Conservation (phyloP, 2,888 invertebrate genomes). For the Euplagia quadripunctaria region DNA sequence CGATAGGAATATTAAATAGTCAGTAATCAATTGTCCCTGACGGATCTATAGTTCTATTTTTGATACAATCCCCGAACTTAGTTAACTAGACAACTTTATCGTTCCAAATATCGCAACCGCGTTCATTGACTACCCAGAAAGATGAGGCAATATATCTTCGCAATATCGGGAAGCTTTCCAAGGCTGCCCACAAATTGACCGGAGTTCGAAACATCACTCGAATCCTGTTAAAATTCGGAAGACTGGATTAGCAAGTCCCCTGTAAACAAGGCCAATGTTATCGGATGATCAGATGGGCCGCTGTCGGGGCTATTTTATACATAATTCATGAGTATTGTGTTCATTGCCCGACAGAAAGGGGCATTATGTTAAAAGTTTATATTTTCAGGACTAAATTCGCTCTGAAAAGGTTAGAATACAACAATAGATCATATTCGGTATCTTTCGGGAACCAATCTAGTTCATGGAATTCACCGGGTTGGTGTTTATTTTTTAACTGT, state of each 20-base stretch:
- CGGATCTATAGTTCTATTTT: slow-evolving; percentile 33
- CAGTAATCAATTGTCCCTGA: slow-evolving; percentile 34
- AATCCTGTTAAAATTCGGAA: slow-evolving; percentile 79
- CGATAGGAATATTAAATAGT: background rate
- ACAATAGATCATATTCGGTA: slow-evolving; percentile 46
- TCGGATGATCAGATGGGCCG: slow-evolving; percentile 77
- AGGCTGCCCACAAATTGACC: slow-evolving; percentile 54
- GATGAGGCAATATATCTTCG: slow-evolving; percentile 62
- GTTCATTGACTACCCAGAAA: slow-evolving; percentile 43
- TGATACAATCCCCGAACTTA: slow-evolving; percentile 31
- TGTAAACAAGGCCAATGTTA: slow-evolving; percentile 80
- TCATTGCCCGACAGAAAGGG: slow-evolving; percentile 63
- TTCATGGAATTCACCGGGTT: no score
- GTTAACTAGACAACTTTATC: slow-evolving; percentile 47
- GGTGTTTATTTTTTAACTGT: background rate
- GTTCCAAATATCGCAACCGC: slow-evolving; percentile 34
- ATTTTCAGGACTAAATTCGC: slow-evolving; percentile 34
- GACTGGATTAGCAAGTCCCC: slow-evolving; percentile 76
- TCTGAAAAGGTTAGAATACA: slow-evolving; percentile 43
- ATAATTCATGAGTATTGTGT: slow-evolving; percentile 79
- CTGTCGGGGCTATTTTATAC: slow-evolving; percentile 64
- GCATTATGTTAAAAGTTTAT: slow-evolving; percentile 47
- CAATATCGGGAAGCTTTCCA: slow-evolving; percentile 58
- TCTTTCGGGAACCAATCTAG: slow-evolving; percentile 16
- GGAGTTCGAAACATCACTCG: slow-evolving; percentile 68